Evolutionary conservation across 2,797 vertebrate species (phyloP), one percentile per base, ranked within the genome.

Genomic region (Catharus ustulatus): DNA sequence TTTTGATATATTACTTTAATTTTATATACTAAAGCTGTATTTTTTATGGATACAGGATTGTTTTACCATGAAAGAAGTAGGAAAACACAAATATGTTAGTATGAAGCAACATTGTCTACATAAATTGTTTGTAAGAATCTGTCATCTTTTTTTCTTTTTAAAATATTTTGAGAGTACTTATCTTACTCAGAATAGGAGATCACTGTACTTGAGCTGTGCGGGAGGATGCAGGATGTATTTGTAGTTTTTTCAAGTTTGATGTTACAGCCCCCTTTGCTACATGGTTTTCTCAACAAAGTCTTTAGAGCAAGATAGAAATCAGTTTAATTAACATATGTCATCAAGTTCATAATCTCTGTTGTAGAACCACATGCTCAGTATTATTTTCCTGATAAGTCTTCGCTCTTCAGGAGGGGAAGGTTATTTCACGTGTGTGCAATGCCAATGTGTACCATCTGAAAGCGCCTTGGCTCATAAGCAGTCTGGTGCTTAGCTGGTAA

Each of bases 11-110:
- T 20, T 19, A 54, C 42, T 87, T 89, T 24, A 55, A 32, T 64
- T 93, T 86, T 76, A 11, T 73, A 29, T 66, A 22, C 34, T 67
- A 21, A 62, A 67, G 27, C 57, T 52, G 14, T 45, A 9, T 45
- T 84, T 87, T 77, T 67, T 91, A 62, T 14, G 80, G 49, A 51
- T 75, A 43, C 0, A 49, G 43, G 46, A 80, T 94, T 76, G 64
- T 94, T 96, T 94, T 95, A 82, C 83, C 5, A 2, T 74, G 40
- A 84, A 66, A 79, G 38, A 83, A 94, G 71, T 84, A 78, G 74
- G 87, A 91, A 89, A 94, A 71, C 12, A 63, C 24, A 52, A 9
- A 32, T 11, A 42, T n/a, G 18, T 57, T 84, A 66, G 59, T 82
- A 72, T 93, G 89, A 93, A 69, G 74, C 69, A 93, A 43, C 84